These are phyloP conservation scores for Ctenoplectra terminalis DNA, from an alignment of 1,140 invertebrate genomes.

Conservation along the genomic window DNA sequence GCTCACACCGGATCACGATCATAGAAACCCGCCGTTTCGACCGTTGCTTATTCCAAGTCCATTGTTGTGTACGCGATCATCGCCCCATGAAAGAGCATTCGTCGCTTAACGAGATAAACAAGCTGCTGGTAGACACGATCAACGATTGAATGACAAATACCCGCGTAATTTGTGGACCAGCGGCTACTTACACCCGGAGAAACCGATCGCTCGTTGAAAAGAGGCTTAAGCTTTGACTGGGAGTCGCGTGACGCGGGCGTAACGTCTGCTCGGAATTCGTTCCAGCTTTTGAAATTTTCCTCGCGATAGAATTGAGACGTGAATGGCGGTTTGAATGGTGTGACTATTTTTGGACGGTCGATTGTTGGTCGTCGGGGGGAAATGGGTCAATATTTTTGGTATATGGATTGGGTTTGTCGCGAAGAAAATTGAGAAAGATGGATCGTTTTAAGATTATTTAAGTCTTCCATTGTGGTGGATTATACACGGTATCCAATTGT, in stretches of 20 bases:
- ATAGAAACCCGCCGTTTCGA: neutral
- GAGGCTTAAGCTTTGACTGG: neutral
- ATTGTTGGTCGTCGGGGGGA: neutral
- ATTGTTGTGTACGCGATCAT: neutral
- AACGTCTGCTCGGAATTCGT: neutral
- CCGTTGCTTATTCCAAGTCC: neutral
- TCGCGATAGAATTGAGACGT: neutral
- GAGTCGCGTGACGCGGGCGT: neutral
- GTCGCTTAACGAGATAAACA: conserved; percentile 54
- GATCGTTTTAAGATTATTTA: neutral
- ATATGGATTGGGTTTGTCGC: neutral
- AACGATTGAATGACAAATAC: conserved; percentile 74
- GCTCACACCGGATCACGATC: neutral
- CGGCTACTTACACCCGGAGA: conserved; percentile 20
- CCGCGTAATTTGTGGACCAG: conserved; percentile 72
- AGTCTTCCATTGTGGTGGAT: too few species aligned
- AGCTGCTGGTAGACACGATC: conserved; percentile 44
- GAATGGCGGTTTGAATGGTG: neutral
- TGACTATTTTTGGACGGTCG: conserved; percentile 5
- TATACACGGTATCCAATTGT: too few species aligned
- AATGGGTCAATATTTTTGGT: neutral
- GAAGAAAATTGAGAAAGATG: neutral
- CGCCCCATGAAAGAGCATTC: conserved; percentile 44
- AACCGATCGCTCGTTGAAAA: conserved; percentile 5
- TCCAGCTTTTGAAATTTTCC: neutral